Percentiles rank a stretch among this genome's conserved stretches.
Evolutionary conservation across 2,888 invertebrate genomes (phyloP).

Genomic region (Drosophila nigricruria): DNA sequence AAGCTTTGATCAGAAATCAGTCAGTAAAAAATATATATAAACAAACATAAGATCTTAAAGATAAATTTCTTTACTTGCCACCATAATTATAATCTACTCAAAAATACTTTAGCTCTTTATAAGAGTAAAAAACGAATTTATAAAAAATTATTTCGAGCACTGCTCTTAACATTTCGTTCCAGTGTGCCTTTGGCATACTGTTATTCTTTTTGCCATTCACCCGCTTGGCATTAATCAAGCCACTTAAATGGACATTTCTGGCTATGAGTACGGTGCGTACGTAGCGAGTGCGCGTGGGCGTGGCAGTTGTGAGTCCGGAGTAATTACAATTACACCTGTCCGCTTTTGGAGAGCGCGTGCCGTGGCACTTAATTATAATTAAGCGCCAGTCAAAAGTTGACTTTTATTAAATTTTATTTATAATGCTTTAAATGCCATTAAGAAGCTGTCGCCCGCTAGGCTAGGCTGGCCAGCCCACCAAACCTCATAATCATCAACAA

Average conservation of each 20-base stretch:
- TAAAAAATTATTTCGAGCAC: background rate
- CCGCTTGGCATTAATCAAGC: conserved; percentile 73
- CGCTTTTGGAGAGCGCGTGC: conserved; percentile 63
- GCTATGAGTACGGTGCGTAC: conserved; percentile 50
- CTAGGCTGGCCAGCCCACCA: conserved; percentile 10
- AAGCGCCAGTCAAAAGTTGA: conserved; percentile 73
- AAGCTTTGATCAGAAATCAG: no score
- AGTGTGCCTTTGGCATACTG: conserved; percentile 43
- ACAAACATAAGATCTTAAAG: no score
- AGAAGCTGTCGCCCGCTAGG: conserved; percentile 41
- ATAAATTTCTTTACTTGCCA: no score
- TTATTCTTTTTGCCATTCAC: conserved; percentile 43
- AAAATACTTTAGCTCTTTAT: no score
- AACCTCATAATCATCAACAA: conserved; percentile 20
- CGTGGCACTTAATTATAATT: conserved; percentile 76
- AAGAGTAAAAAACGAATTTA: background rate
- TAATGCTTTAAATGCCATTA: conserved; percentile 74
- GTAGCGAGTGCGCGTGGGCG: conserved; percentile 4
- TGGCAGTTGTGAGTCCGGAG: conserved; percentile 35
- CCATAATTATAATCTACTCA: no score
- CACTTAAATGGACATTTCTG: conserved; percentile 79
- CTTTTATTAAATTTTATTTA: conserved; percentile 78
- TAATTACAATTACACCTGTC: conserved; percentile 81
- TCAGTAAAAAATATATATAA: no score
- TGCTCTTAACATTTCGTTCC: conserved; percentile 1